A percentile compares a stretch with the other conserved stretches of the same genome.
These are phyloP conservation scores for Phacellophora camtschatica DNA, from an alignment of 30 jellyfish, hydroid and myxozoan species.

Conservation along the genomic window DNA sequence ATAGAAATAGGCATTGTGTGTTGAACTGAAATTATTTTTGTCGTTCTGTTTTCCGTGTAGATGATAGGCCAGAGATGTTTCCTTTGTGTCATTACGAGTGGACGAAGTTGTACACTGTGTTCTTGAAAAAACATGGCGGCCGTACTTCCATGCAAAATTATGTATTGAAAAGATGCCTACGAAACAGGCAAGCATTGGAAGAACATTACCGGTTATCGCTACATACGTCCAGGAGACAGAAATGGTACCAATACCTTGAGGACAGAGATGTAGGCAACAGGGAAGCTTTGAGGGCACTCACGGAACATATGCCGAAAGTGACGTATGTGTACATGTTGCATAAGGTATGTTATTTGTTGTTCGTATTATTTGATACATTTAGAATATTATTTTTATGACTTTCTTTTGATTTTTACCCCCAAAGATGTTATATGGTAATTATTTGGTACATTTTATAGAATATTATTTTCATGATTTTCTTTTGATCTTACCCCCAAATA, in stretches of 20 bases:
- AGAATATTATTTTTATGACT: too few species aligned
- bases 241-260: constrained; percentile 91
- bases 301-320: constrained; percentile 97
- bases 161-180: constrained; percentile 83
- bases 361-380: too few species aligned
- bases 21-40: neutral
- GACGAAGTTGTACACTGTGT: constrained; percentile 83
- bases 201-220: constrained; percentile 89
- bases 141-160: constrained; percentile 82
- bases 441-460: too few species aligned
- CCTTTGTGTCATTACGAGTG: constrained; percentile 98
- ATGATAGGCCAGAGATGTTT: constrained; percentile 82
- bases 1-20: too few species aligned
- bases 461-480: too few species aligned
- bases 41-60: neutral
- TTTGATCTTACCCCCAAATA: too few species aligned
- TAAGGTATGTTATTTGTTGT: constrained; percentile 56
- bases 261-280: constrained; percentile 93
- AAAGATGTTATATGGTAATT: too few species aligned
- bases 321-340: constrained; percentile 86
- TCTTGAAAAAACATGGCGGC: constrained; percentile 82
- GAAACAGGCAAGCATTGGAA: constrained; percentile 94
- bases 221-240: constrained; percentile 93
- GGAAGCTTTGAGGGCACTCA: constrained; percentile 85
- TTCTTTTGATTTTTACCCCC: too few species aligned